Percentiles rank a stretch among this genome's conserved stretches.
These are phyloP conservation scores for Mythimna lalbum DNA, from an alignment of 2,888 invertebrate species.

Conservation along the genomic window DNA sequence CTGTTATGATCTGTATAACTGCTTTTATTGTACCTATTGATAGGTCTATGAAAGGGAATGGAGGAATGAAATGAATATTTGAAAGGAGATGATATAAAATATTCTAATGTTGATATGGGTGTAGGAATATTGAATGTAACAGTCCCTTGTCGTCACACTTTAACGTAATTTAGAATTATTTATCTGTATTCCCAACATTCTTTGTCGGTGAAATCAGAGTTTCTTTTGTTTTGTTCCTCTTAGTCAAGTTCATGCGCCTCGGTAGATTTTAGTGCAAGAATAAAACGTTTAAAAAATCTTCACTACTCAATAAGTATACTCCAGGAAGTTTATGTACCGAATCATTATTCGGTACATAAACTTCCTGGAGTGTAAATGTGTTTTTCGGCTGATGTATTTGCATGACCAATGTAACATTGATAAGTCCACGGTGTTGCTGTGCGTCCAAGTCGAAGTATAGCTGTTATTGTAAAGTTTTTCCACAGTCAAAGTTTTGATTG, in stretches of 20 bases:
- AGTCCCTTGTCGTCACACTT: slow-evolving; percentile 43
- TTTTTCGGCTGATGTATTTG: too few species aligned
- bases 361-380: too few species aligned
- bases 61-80: slow-evolving; percentile 60
- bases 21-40: slow-evolving; percentile 63
- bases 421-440: too few species aligned
- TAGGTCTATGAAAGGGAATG: slow-evolving; percentile 58
- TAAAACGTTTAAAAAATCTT: not conserved
- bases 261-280: not conserved
- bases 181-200: not conserved
- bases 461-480: too few species aligned
- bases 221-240: not conserved
- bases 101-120: slow-evolving; percentile 55
- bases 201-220: not conserved
- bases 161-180: slow-evolving; percentile 48
- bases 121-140: slow-evolving; percentile 42
- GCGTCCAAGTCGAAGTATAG: too few species aligned
- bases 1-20: slow-evolving; percentile 63
- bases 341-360: too few species aligned
- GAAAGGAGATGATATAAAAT: slow-evolving; percentile 51
- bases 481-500: too few species aligned
- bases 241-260: not conserved
- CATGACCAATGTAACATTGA: too few species aligned
- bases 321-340: too few species aligned
- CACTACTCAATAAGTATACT: too few species aligned